phyloP scores from a whole-genome alignment of 1,140 invertebrate genomes.

The Sycobia sp. region DNA sequence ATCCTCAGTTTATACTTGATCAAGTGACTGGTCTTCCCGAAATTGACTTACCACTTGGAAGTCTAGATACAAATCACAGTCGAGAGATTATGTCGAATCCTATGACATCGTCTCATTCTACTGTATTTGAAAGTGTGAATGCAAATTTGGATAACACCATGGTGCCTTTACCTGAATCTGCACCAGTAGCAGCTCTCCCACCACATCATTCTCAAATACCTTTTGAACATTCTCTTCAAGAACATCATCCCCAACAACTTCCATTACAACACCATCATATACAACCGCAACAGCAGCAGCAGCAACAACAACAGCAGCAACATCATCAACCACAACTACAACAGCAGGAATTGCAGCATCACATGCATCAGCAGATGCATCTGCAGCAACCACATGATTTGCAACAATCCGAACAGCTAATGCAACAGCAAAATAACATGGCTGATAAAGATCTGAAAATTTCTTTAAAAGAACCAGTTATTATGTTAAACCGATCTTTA shows the following conservation, averaged over 20 bases:
- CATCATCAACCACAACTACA: constrained; percentile 15
- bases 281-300: too few species aligned
- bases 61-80: constrained; percentile 24
- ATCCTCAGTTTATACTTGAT: constrained; percentile 53
- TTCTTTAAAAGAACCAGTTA: constrained; percentile 58
- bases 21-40: constrained; percentile 52
- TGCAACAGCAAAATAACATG: constrained; percentile 47
- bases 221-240: constrained; percentile 7
- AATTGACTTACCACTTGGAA: constrained; percentile 49
- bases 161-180: constrained; percentile 37
- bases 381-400: constrained; percentile 12
- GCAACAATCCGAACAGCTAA: too few species aligned
- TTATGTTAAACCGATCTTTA: constrained; percentile 67
- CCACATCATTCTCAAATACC: constrained; percentile 18
- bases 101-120: constrained; percentile 13
- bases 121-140: constrained; percentile 20
- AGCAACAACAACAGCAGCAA: not conserved
- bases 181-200: constrained; percentile 36
- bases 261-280: constrained; percentile 11
- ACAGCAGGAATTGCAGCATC: constrained; percentile 2
- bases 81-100: constrained; percentile 6
- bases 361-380: not conserved
- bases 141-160: constrained; percentile 35
- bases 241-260: constrained; percentile 20
- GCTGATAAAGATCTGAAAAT: constrained; percentile 44